These are phyloP conservation scores for Perizoma flavofasciatum DNA, from an alignment of 2,888 invertebrate genomes.

Conservation along the genomic window DNA sequence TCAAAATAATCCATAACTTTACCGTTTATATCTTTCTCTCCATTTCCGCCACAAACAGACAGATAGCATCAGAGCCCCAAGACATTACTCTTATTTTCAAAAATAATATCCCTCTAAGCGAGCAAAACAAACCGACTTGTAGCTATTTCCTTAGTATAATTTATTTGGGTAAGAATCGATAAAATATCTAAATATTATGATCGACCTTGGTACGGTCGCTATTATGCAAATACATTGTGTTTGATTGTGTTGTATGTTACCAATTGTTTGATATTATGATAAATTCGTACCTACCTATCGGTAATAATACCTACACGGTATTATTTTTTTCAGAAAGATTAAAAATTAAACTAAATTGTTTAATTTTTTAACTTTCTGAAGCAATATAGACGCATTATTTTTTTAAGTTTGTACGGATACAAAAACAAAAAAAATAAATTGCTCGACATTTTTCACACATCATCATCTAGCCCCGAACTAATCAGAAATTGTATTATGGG, in stretches of 20 bases:
- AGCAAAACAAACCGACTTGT: slow-evolving; percentile 18
- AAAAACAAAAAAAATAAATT: no score
- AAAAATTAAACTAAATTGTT: no score
- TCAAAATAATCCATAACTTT: slow-evolving; percentile 24
- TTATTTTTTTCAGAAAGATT: no score
- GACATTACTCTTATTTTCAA: slow-evolving; percentile 23
- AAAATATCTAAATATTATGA: slow-evolving; percentile 18
- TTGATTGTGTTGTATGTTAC: neutral
- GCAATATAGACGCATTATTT: no score
- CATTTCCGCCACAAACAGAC: slow-evolving; percentile 17
- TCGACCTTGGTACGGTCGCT: slow-evolving; percentile 3
- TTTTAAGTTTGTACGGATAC: no score
- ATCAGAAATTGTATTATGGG: no score
- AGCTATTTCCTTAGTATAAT: slow-evolving; percentile 31
- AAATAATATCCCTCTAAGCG: slow-evolving; percentile 22
- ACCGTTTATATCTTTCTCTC: slow-evolving; percentile 19
- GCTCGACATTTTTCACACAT: no score
- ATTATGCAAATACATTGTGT: slow-evolving; percentile 8
- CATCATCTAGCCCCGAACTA: no score
- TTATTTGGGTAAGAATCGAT: slow-evolving; percentile 35
- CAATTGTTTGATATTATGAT: neutral
- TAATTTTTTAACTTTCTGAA: no score
- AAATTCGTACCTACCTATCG: no score
- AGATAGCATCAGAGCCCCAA: slow-evolving; percentile 18
- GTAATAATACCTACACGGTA: no score